Evolutionary conservation across 2,113 vertebrate genomes (phyloP), one percentile per base, ranked within the genome.

Genomic region (Hypanus sabinus): DNA sequence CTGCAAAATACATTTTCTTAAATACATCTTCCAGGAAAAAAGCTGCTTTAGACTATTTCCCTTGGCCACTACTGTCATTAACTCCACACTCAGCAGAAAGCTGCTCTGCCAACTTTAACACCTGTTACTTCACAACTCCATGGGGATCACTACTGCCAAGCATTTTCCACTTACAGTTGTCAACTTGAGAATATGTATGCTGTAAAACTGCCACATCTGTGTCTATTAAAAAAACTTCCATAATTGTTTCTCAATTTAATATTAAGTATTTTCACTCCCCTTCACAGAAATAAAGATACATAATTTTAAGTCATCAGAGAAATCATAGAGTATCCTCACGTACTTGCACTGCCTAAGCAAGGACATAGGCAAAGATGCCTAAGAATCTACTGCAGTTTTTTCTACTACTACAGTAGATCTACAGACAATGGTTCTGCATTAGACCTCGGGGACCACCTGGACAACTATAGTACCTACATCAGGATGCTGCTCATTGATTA

Each of bases 161-260:
- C 24, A 85, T 87, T 87, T 87, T 87, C 83, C 83, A 60, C 83
- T 62, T 87, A n/a, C 57, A 27, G 27, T 87, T 87, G 83, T 87
- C 24, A 87, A 87, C 27, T 87, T 87, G 57, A 60, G 62, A 62
- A 9, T 87, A 27, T 57, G 11, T 11, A 12, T 2, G 16, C 9
- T 79, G n/a, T 18, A 36, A 79, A 33, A 79, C 12, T 76, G 4
- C 27, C 8, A 27, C 22, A 33, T 87, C 24, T 5, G 57, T 27
- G 83, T 87, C 27, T 87, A 12, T 62, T 60, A 87, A 60, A 87
- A 0, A 11, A 62, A 14, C 3, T 62, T n/a, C 24, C 83, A 87
- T 60, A 87, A 70, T 70, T 70, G 14, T 14, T 16, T 11, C 46
- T 57, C 8, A 46, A 85, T 10, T 55, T 46, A 85, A 57, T 85